phyloP scores from a whole-genome alignment of 2,888 invertebrate genomes.

The Melinaea marsaeus region DNA sequence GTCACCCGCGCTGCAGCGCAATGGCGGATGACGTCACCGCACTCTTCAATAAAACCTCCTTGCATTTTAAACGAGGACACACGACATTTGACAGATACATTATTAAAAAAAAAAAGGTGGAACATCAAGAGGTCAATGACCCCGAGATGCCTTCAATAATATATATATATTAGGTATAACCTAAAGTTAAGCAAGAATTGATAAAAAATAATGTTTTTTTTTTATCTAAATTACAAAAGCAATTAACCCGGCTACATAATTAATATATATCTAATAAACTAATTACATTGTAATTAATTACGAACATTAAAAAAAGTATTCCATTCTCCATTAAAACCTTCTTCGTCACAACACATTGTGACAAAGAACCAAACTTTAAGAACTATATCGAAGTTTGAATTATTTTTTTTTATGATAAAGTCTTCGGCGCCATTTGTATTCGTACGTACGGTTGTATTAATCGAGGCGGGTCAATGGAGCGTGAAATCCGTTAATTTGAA shows the following conservation, averaged over 20 bases:
- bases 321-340: not conserved
- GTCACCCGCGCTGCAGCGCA: slow-evolving; percentile 11
- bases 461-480: slow-evolving; percentile 49
- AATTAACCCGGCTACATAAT: no score
- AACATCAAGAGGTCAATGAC: not conserved
- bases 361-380: no score
- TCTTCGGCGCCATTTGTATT: slow-evolving; percentile 17
- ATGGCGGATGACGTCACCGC: slow-evolving; percentile 17
- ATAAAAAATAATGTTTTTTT: no score
- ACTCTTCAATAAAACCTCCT: not conserved
- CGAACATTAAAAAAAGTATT: not conserved
- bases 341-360: no score
- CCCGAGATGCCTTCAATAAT: no score
- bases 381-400: not conserved
- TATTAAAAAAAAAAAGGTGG: not conserved
- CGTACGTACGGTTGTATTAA: slow-evolving; percentile 39
- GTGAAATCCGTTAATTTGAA: slow-evolving; percentile 57
- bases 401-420: slow-evolving; percentile 9
- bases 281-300: not conserved
- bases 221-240: no score
- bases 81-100: not conserved
- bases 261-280: no score
- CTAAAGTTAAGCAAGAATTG: no score
- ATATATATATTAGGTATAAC: no score
- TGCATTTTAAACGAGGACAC: not conserved